These are phyloP conservation scores for Helicoverpa assulta DNA, from an alignment of 2,888 invertebrate species.

Conservation along the genomic window DNA sequence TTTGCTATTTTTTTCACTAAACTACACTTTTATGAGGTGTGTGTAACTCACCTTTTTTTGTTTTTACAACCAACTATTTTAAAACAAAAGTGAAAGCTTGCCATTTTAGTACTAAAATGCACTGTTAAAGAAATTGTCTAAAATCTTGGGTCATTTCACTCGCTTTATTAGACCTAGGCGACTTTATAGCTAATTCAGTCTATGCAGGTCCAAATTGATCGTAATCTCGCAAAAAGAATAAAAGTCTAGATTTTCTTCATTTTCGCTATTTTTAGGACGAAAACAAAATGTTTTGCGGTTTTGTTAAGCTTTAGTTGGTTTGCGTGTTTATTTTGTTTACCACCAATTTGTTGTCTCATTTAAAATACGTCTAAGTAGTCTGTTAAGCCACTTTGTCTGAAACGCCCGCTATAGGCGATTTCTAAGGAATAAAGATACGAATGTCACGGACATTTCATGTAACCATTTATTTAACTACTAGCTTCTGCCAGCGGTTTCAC, in stretches of 20 bases:
- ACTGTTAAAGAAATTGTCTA: not conserved
- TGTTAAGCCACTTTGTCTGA: not conserved
- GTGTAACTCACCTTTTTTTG: too few relatives aligned
- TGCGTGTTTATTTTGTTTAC: not conserved
- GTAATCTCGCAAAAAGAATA: not conserved
- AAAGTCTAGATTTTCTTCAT: not conserved
- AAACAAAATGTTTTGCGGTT: not conserved
- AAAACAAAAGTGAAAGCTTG: not conserved
- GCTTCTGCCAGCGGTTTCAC: too few relatives aligned
- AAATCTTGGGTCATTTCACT: not conserved
- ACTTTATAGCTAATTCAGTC: not conserved
- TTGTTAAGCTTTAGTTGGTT: not conserved
- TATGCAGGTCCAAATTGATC: not conserved
- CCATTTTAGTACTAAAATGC: not conserved
- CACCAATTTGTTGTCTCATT: not conserved
- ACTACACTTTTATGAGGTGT: too few relatives aligned
- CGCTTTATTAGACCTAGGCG: not conserved
- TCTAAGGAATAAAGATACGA: not conserved
- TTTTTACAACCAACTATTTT: not conserved
- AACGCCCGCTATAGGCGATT: not conserved
- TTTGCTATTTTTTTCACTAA: too few relatives aligned
- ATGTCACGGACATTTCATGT: too few relatives aligned
- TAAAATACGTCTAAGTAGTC: not conserved
- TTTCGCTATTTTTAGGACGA: not conserved
- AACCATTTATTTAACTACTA: too few relatives aligned